Base-by-base conservation (phyloP, 2,113 vertebrate species). In the Ascaphus truei region DNA sequence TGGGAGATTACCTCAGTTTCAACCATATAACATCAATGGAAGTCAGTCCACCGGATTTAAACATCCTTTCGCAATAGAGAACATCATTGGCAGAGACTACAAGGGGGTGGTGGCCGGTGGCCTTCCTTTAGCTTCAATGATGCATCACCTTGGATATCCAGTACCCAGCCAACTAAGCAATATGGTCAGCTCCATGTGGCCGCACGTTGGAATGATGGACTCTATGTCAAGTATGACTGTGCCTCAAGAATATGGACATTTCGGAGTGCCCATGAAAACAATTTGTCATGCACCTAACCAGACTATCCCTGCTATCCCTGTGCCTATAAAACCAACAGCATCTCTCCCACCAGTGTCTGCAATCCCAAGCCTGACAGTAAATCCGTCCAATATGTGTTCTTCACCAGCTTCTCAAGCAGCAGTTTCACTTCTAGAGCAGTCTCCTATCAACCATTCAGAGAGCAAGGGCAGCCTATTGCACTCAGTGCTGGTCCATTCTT, bases 101-200 rank as follows among this genome's bases (percentile, higher is more conserved):
- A 98, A 98, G 77, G 94, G 94, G 0, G 91, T 95, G 78, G 87
- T 97, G 87, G 89, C 94, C 2, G 81, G 93, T 12, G 94, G 95
- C 51, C 82, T 98, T 68, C 95, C 95, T 4, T 77, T 98, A 77
- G 94, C 95, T 18, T 97, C 96, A 0, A 94, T 98, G 80, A 98
- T 98, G 96, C 95, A 98, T 77, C 93, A 95, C 68, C 81, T 98
- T 68, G 95, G 96, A 45, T 98, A 98, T 78, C 93, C 96, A 0
- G 89, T 98, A 60, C 90, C 94, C 1, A 77, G 93, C 36, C 95
- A 96, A 75, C 89, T 98, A 23, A 89, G 94, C 78, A 89, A 92
- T 63, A 84, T 98, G 77, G 92, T 98, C 67, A 86, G 92, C 78
- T 96, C 96, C 3, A 88, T 98, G 86, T 98, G 95, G 95, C 96